Base-by-base conservation (phyloP, 1,140 invertebrate species). In the Drosophila takahashii region DNA sequence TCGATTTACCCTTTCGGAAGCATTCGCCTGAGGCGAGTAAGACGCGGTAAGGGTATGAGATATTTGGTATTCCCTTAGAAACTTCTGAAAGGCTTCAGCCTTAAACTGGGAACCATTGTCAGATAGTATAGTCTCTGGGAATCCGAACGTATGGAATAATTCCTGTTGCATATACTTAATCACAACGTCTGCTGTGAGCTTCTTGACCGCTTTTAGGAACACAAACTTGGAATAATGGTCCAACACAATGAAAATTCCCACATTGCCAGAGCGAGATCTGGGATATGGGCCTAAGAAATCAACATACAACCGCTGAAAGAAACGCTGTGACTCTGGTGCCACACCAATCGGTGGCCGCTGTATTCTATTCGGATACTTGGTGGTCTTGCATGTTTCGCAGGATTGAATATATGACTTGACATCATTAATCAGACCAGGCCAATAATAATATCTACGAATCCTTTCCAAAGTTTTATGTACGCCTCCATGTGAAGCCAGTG, bases 11-110 rank as follows among this genome's bases (percentile, higher is more conserved):
- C 47, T 1, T 29, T 48, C n/a, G 2, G 26, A 48, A 6, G 47
- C 47, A 15, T 48, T 48, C 4, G 47, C 13, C 47, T 50, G 47
- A 15, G 51, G 51, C 1, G 27, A 50, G 5, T 54, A 54, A 1
- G 18, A 13, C 2, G 16, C 0, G 1, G 22, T 22, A 22, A 22
- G 22, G 22, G 22, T 22, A 22, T 22, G 22, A 1, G 22, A 2
- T 22, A 2, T 22, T 3, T 22, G 1, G 22, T 22, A 22, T 22
- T 22, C 22, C 22, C 22, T 22, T 22, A 22, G 22, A 22, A 22
- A 22, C 6, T 41, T 41, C 4, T 54, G 52, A 4, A 54, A 27
- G 3, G n/a, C 4, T 0, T 56, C 36, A 1, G 52, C 29, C 2
- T 27, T 41, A 2, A 56, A 56, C 11, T 29, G 36, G 3, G 52